These are phyloP conservation scores for Rhyacophila brunnea DNA, from an alignment of 1,140 invertebrate species.

Conservation along the genomic window DNA sequence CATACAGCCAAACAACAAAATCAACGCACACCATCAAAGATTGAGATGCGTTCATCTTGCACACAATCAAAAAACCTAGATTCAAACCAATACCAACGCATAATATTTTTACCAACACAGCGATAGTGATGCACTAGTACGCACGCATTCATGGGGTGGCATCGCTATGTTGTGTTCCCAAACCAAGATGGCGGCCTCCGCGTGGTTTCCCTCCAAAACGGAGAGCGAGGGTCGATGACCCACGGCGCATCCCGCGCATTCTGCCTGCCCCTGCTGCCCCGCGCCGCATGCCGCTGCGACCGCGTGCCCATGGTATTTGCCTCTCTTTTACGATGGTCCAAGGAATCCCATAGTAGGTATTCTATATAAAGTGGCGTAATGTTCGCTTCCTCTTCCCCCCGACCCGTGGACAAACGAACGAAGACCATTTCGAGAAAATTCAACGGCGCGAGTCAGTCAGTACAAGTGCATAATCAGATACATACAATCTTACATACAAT, in stretches of 20 bases:
- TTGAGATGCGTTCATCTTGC: conserved; percentile 5
- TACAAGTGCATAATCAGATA: too few species aligned
- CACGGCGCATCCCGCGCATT: conserved; percentile 20
- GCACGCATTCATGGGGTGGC: conserved; percentile 5
- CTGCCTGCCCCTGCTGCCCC: conserved; percentile 4
- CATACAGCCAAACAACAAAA: too few species aligned
- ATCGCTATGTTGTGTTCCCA: conserved; percentile 12
- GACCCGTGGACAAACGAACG: too few species aligned
- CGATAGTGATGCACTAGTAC: background rate
- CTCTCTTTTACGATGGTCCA: too few species aligned
- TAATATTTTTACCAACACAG: too few species aligned
- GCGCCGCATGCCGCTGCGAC: background rate
- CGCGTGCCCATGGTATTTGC: background rate
- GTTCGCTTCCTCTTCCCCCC: too few species aligned
- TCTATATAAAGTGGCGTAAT: too few species aligned
- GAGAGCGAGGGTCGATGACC: conserved; percentile 20
- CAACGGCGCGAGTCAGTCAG: too few species aligned
- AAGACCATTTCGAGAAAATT: too few species aligned
- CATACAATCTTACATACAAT: too few species aligned
- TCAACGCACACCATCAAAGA: conserved; percentile 1
- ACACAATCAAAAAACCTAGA: conserved; percentile 3
- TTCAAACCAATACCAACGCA: conserved; percentile 3
- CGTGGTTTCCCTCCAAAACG: conserved; percentile 32
- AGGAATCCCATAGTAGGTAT: too few species aligned
- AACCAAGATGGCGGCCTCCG: conserved; percentile 28